Evolutionary conservation across 2,888 invertebrate genomes (phyloP), one percentile per base, ranked within the genome.

Genomic region (Drosophila formosana): DNA sequence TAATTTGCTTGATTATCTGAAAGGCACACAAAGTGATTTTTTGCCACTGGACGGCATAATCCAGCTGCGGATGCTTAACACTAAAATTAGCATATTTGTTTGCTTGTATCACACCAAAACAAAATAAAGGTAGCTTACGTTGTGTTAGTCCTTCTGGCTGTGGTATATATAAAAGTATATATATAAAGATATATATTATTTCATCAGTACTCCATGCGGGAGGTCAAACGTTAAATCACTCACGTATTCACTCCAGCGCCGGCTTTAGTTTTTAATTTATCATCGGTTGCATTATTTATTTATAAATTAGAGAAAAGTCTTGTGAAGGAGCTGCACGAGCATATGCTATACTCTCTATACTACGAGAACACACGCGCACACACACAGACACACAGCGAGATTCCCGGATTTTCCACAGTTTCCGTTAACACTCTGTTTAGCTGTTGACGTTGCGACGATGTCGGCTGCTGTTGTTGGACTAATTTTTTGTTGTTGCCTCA

Each of bases 401-500:
- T 68, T 52, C 55, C 57, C 61, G 58, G 66, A 71, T 81, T 64
- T 69, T 62, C 50, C 62, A 60, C 49, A 57, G 43, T 63, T 75
- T 75, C 39, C 62, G 67, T 64, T 64, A 46, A 64, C 78, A 78
- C 78, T 74, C 58, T 46, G 52, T 69, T 65, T 66, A 32, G 55
- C 63, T 45, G 60, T 55, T 57, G 50, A 57, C 66, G 67, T 58
- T 64, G 66, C 68, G 74, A 67, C 71, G 71, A 30, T 72, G 68
- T 68, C 73, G 72, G 71, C 80, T 66, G 81, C 84, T 80, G 81
- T 70, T 78, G 53, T 79, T 80, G 55, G 63, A 83, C 83, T 83
- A 83, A 86, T 72, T 77, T 83, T 83, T 71, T 77, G 69, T 69
- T 82, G 66, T 73, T 76, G 55, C 64, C 45, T 26, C 49, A 47